Evolutionary conservation across 2,888 invertebrate species (phyloP), one percentile per base, ranked within the genome.

Genomic region (Epistrophella euchroma): DNA sequence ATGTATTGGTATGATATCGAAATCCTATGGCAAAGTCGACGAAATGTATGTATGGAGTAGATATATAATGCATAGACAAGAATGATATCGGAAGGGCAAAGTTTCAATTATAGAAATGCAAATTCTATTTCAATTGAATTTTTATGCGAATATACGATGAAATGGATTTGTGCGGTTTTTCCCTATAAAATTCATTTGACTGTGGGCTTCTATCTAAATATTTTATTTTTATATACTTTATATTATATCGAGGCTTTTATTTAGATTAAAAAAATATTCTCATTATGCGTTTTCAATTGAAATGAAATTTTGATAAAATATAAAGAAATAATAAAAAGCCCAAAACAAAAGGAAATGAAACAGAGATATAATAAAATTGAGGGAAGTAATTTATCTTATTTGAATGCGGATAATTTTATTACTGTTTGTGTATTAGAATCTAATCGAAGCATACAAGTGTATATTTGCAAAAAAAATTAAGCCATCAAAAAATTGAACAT

Each of bases 91-190:
- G 22, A 74, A 56, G 45, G 72, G 71, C 71, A 73, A 68, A 76
- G 80, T 81, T 80, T 85, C 85, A 85, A 85, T 85, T 85, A 85
- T 60, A 73, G 72, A 85, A 85, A 85, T 85, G 85, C 76, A 85
- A 81, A 85, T 85, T 80, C 83, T 72, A 76, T 72, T 72, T 72
- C 72, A 55, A 85, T 80, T 76, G 68, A 68, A 76, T 76, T 76
- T 76, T 80, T 80, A 78, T 72, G 55, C 55, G 72, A 72, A 78
- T 45, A 78, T 47, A 64, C 56, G 64, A 74, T 74, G 74, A 64
- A 64, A 74, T 74, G 62, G 74, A 74, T 64, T 74, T 74, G 52
- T 56, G 71, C 37, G 52, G 64, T 56, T 71, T 62, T 22, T 35
- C 47, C 19, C 50, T 64, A 43, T 5, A 17, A 62, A 62, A 62